Conservation (phyloP, 1,140 invertebrate genomes). For the Sesamia nonagrioides region DNA sequence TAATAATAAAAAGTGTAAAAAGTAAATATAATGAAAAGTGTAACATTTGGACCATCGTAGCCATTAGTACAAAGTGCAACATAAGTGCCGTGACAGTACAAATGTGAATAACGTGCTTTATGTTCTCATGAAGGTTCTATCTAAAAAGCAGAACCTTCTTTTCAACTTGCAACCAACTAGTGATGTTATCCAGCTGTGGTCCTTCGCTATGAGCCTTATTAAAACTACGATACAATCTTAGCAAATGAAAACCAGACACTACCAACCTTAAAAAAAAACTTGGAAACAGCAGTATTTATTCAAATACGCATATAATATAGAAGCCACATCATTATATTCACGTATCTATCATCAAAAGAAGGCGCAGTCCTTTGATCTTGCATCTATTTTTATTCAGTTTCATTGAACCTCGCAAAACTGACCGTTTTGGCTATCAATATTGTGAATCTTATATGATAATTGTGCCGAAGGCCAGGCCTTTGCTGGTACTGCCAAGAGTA, state of each 20-base stretch:
- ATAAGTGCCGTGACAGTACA: too few species aligned
- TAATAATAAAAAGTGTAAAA: too few species aligned
- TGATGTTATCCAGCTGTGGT: too few species aligned
- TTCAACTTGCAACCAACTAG: too few species aligned
- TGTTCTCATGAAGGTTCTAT: too few species aligned
- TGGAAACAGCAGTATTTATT: not conserved
- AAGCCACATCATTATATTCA: slow-evolving; percentile 8
- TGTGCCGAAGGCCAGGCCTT: not conserved
- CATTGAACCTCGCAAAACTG: slow-evolving; percentile 31
- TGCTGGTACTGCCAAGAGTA: slow-evolving; percentile 11
- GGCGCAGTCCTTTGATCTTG: slow-evolving; percentile 27
- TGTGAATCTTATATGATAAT: slow-evolving; percentile 38
- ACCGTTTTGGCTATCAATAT: slow-evolving; percentile 34
- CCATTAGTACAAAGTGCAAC: too few species aligned
- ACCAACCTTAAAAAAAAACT: not conserved
- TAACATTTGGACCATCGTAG: too few species aligned
- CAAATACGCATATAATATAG: slow-evolving; percentile 6
- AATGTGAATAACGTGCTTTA: too few species aligned
- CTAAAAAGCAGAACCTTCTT: too few species aligned
- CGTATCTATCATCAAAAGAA: slow-evolving; percentile 32
- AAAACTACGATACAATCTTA: not conserved
- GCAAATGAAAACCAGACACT: not conserved
- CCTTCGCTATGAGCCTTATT: too few species aligned
- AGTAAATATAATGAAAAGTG: too few species aligned
- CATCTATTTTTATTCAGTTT: slow-evolving; percentile 22